Evolutionary conservation across 2,113 vertebrate genomes (phyloP), one percentile per base, ranked within the genome.

Genomic region (Reinhardtius hippoglossoides): DNA sequence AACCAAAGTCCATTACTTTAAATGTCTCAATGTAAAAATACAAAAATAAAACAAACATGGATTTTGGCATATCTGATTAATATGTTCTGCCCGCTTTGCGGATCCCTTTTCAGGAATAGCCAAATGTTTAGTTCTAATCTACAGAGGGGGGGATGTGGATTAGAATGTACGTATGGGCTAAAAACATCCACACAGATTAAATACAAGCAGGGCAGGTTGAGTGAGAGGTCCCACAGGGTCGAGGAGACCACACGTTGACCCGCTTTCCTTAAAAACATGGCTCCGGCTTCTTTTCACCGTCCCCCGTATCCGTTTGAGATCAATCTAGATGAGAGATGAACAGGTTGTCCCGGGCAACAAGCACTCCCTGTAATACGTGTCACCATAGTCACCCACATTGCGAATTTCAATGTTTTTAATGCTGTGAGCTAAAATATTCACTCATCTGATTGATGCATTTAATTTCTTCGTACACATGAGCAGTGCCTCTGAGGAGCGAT

Each of bases 401-500:
- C 5, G 61, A 66, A 59, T 77, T 63, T 57, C 24, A 24, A 24
- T 24, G 31, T 31, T 31, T 31, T 31, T 31, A 31, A 31, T 74
- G 58, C 27, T 23, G 5, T 56, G 67, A 68, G 44, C 55, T 58
- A 64, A 74, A 83, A 83, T 64, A 67, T 77, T 78, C 75, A 74
- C 40, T 60, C 55, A 12, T 82, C 68, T 74, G 71, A 84, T 55
- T 72, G 78, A 81, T 74, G 71, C 52, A 14, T 82, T 81, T 73
- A 48, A 71, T 70, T 77, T 77, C 59, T 70, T 71, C 27, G 62
- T 83, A 80, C 80, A 80, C 83, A 85, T 69, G 60, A 87, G 37
- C 61, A 69, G 73, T 58, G n/a, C 16, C 44, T 56, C 23, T 88
- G 87, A 87, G 78, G 72, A 88, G 88, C 74, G 88, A 88, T 91